Evolutionary conservation across 2,888 invertebrate genomes (phyloP).

Genomic region (Apantesis nais): DNA sequence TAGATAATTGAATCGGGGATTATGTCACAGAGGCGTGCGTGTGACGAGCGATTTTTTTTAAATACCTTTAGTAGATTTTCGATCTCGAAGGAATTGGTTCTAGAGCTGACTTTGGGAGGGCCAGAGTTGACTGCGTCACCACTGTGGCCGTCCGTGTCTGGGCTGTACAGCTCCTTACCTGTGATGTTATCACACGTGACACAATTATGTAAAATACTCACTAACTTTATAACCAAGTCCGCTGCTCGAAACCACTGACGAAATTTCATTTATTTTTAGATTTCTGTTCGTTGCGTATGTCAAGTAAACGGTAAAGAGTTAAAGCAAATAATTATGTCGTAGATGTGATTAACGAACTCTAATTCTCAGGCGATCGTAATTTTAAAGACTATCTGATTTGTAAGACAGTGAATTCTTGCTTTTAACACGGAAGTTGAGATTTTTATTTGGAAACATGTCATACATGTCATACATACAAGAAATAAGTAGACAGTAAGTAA

Average conservation of each 20-base stretch:
- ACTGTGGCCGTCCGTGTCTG: constrained; percentile 82
- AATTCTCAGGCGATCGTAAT: neutral
- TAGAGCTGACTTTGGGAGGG: constrained; percentile 89
- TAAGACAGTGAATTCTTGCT: neutral
- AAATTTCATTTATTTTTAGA: constrained; percentile 13
- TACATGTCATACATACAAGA: neutral
- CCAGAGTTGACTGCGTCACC: constrained; percentile 67
- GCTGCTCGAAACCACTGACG: constrained; percentile 12
- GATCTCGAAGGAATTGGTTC: constrained; percentile 97
- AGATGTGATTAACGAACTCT: constrained; percentile 4
- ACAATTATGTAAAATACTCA: constrained; percentile 18
- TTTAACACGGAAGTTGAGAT: neutral
- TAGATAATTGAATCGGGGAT: constrained; percentile 67
- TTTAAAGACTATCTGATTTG: neutral
- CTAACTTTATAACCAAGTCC: constrained; percentile 11
- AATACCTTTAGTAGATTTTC: constrained; percentile 94
- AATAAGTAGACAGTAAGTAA: neutral
- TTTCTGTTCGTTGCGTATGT: constrained; percentile 4
- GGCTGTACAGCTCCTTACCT: constrained; percentile 92
- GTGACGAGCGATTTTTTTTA: constrained; percentile 41
- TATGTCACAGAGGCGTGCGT: constrained; percentile 57
- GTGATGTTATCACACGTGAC: constrained; percentile 35
- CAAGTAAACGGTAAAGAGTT: constrained; percentile 4
- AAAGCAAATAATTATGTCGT: neutral
- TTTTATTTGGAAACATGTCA: neutral